Base-by-base conservation (phyloP, 2,113 vertebrate species). In the Girardinichthys multiradiatus region DNA sequence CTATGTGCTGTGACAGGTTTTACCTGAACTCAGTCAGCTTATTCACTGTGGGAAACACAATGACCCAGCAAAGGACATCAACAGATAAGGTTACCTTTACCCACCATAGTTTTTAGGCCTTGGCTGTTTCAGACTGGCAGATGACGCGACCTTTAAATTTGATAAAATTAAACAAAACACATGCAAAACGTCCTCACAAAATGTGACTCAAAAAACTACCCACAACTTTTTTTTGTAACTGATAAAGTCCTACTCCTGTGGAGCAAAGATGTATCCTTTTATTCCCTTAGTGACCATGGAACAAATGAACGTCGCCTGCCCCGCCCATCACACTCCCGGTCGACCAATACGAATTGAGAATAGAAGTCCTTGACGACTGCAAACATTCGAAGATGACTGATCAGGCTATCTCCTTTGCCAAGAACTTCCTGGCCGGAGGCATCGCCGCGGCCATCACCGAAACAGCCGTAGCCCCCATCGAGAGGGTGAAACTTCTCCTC, bases 401-500 rank as follows among this genome's bases (percentile, higher is more conserved):
- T 63, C 87, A 87, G 61, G 94, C 93, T 13, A 27, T 96, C 71
- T 96, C 96, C 26, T 96, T 96, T 86, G 89, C 91, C 79, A 96
- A 96, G 93, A 95, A 96, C 84, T 96, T 96, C 90, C 72, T 96
- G 91, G 95, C 95, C 8, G 95, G 95, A 63, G 95, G 95, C 21
- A 92, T 96, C 59, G 93, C 95, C 30, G 95, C 95, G 68, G 95
- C 95, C 48, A 95, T 96, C 79, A 96, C 95, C 63, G 95, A 96
- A 84, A 96, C 95, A 57, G 95, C 95, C 54, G 95, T 96, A n/a
- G 95, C 95, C 19, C 95, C 95, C 61, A 96, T 96, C 74, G 95
- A 96, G 82, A 92, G 95, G 85, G 94, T 96, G 62, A 96, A 96
- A 81, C 94, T 96, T 26, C 94, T 96, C 9, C 94, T 96, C 64